phyloP scores from a whole-genome alignment of 2,113 vertebrate genomes.

The Rostratula benghalensis region DNA sequence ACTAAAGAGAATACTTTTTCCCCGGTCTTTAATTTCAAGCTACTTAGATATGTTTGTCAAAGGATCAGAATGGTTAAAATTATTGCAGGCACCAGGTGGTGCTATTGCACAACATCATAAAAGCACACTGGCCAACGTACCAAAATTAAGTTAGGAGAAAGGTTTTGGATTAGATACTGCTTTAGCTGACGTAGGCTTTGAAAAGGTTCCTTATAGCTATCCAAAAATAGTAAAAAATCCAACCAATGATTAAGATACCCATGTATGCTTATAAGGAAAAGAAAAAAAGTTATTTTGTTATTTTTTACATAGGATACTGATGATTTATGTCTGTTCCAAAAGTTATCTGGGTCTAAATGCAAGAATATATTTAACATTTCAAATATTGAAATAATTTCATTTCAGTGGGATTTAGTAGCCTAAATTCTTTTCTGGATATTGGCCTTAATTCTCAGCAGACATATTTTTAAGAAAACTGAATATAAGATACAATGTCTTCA shows the following conservation, averaged over 20 bases:
- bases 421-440: background rate
- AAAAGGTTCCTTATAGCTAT: background rate
- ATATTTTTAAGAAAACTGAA: background rate
- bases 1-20: background rate
- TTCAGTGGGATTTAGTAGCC: background rate
- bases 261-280: background rate
- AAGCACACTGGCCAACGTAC: fast-evolving
- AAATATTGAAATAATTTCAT: background rate
- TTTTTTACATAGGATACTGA: background rate
- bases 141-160: fast-evolving
- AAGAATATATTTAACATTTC: background rate
- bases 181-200: background rate
- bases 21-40: background rate
- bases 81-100: background rate
- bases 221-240: background rate
- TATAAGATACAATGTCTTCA: background rate
- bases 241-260: background rate
- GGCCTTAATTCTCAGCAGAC: background rate
- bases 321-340: background rate
- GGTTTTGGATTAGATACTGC: background rate
- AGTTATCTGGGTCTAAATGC: background rate
- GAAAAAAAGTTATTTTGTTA: background rate
- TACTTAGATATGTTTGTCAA: fast-evolving
- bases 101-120: background rate
- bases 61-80: background rate